Percentiles rank a stretch among this genome's conserved stretches.
phyloP scores from a whole-genome alignment of 2,113 vertebrate species.

The Burhinus bistriatus region DNA sequence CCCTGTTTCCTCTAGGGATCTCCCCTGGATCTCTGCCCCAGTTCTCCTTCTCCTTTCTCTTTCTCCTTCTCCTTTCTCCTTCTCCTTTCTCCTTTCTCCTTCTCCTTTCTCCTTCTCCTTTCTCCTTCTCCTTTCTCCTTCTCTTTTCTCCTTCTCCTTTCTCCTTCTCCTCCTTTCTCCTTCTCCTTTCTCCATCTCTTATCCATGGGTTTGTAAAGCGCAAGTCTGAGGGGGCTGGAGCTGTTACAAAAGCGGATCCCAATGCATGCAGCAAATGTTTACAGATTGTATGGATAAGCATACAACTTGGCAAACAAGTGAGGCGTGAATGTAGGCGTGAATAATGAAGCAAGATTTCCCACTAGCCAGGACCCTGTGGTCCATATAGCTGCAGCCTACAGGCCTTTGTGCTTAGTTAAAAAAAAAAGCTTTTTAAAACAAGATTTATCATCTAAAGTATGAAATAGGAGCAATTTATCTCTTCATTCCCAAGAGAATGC shows the following conservation, averaged over 20 bases:
- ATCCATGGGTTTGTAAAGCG: not conserved
- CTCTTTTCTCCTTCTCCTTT: not conserved
- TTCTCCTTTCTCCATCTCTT: no score
- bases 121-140: no score
- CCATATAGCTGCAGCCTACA: not conserved
- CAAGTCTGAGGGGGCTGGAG: not conserved
- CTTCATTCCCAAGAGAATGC: not conserved
- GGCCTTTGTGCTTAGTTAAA: fast-evolving
- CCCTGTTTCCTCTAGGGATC: not conserved
- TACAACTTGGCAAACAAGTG: not conserved
- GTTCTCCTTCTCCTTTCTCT: not conserved
- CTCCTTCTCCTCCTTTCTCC: not conserved
- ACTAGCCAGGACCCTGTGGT: not conserved
- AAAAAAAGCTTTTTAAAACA: not conserved
- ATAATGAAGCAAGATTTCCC: not conserved
- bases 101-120: not conserved
- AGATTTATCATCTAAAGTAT: not conserved
- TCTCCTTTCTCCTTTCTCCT: not conserved
- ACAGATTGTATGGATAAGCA: not conserved
- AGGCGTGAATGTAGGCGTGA: not conserved
- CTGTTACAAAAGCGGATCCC: not conserved
- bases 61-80: not conserved
- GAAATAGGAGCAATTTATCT: not conserved
- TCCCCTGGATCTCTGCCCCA: not conserved
- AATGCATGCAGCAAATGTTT: not conserved